Evolutionary conservation across 2,797 vertebrate genomes (phyloP).

Genomic region (Malurus leucopterus): DNA sequence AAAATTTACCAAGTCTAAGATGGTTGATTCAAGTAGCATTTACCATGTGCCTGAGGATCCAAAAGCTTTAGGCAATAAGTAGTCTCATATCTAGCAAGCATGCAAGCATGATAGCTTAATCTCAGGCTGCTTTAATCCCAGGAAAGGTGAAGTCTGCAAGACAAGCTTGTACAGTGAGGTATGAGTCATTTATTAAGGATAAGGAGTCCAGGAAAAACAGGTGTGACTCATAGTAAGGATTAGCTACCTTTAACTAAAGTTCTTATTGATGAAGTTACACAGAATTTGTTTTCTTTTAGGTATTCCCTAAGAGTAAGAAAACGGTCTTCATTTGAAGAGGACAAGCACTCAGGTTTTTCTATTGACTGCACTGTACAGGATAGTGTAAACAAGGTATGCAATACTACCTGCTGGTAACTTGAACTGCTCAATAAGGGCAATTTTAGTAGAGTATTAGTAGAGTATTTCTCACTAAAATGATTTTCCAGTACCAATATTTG

Average conservation of each 20-base stretch:
- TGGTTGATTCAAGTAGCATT: background rate
- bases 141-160: background rate
- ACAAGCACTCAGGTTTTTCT: background rate
- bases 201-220: background rate
- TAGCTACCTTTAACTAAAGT: slow-evolving; percentile 27
- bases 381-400: background rate
- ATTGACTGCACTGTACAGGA: background rate
- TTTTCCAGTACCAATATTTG: slow-evolving; percentile 26
- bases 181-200: background rate
- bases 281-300: background rate
- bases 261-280: background rate
- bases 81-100: background rate
- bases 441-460: background rate
- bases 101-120: background rate
- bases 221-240: background rate
- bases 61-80: background rate
- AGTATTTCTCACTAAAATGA: slow-evolving; percentile 17
- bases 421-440: background rate
- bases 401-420: background rate
- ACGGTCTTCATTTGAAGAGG: background rate
- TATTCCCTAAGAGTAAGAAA: background rate
- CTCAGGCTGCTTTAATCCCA: slow-evolving; percentile 7
- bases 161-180: background rate
- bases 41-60: background rate
- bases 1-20: background rate